Conservation (phyloP, 2,888 invertebrate species). For the Eupelmus urozonus region DNA sequence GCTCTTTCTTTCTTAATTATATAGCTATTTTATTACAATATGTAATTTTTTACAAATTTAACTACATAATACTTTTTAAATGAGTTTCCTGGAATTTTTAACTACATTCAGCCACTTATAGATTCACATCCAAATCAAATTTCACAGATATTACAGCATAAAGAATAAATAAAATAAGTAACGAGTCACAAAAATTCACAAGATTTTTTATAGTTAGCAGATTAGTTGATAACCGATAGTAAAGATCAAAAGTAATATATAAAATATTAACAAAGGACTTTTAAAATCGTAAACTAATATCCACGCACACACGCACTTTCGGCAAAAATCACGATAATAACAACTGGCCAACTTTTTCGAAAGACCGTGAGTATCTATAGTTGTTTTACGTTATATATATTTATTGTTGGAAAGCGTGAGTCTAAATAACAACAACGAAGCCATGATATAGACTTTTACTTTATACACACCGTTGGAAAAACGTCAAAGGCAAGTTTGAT, state of each 20-base stretch:
- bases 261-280: not conserved
- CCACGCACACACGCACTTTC: constrained; percentile 26
- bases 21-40: constrained; percentile 3
- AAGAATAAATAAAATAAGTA: constrained; percentile 28
- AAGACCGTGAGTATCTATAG: constrained; percentile 13
- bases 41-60: constrained; percentile 20
- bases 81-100: constrained; percentile 25
- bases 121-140: too few relatives aligned
- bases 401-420: constrained; percentile 42
- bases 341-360: constrained; percentile 24
- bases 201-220: not conserved
- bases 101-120: constrained; percentile 1
- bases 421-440: constrained; percentile 54
- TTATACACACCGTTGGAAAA: constrained; percentile 43
- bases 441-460: constrained; percentile 34
- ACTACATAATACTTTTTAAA: constrained; percentile 32
- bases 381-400: constrained; percentile 34
- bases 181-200: not conserved
- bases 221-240: not conserved
- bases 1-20: constrained; percentile 34
- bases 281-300: not conserved
- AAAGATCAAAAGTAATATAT: not conserved
- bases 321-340: constrained; percentile 32
- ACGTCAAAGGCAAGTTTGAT: constrained; percentile 55
- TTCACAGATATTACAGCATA: too few relatives aligned